Evolutionary conservation across 2,888 invertebrate species (phyloP), one percentile per base, ranked within the genome.

Genomic region (Conchocele bisecta): DNA sequence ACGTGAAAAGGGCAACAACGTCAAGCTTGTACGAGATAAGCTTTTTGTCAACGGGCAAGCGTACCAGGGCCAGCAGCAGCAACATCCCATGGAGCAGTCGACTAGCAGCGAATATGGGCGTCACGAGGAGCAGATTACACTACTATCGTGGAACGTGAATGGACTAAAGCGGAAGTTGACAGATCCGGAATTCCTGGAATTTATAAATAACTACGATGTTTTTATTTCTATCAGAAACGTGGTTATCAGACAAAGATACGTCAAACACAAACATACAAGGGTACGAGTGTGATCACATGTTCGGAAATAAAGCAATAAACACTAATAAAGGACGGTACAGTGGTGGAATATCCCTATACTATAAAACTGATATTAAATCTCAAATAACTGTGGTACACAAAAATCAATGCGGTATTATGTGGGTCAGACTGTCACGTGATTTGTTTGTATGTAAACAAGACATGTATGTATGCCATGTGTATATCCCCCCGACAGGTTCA

Each of bases 41-140:
- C 28, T 65, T 1, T 65, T 28, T 39, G 50, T 65, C 5, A 48
- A 58, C 28, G 41, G 24, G 6, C 22, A 17, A 42, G 42, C 42
- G 6, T 6, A 42, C 7, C 17, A 42, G 7, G 22, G n/a, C 7
- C n/a, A 9, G n/a, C 42, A 42, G n/a, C 6, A 9, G 6, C 42
- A 42, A 42, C n/a, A 42, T 15, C 42, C 6, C n/a, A n/a, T n/a
- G n/a, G n/a, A n/a, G n/a, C n/a, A n/a, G n/a, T n/a, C 42, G n/a
- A 42, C 42, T 22, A 22, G 22, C 17, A 42, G 9, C n/a, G 9
- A n/a, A 9, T 11, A 22, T 6, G 7, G 42, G 6, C 17, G 42
- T 11, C 42, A 42, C 17, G 9, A n/a, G n/a, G 22, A 42, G 7
- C 42, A 42, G n/a, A 11, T 35, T 35, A 11, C 11, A 13, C n/a